Base-by-base conservation (phyloP, 2,113 vertebrate genomes). In the Aplodontia rufa region DNA sequence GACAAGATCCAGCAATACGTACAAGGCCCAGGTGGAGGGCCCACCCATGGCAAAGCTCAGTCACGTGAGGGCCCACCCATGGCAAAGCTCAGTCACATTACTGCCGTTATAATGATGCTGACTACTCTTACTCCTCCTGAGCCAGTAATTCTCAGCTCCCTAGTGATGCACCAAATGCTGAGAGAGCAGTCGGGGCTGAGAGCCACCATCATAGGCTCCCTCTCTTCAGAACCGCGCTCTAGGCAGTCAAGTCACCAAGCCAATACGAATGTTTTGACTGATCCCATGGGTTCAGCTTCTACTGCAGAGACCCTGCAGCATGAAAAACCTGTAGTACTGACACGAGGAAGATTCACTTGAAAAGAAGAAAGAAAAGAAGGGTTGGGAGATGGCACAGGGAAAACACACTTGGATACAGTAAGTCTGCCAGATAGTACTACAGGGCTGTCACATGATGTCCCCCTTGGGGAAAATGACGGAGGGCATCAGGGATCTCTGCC, bases 91-190 rank as follows among this genome's bases (percentile, higher is more conserved):
- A 3, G 75, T 24, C 45, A 28, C 1, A 17, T 62, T n/a, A 45
- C 17, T 37, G 7, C 53, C 20, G 0, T 40, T 64, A 22, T 37
- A 75, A 80, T 13, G 74, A 1, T 4, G 3, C 7, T 19, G 1
- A 2, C 19, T 35, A 22, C 58, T 53, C 20, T 32, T 35, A 16
- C 14, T 78, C 28, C 53, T 53, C 60, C 30, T 30, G 60, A 75
- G 35, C 55, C 30, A 30, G 35, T 17, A 8, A 79, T 40, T 71
- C 82, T n/a, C 32, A 37, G 0, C 13, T 12, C 53, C 51, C 80
- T 24, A 19, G 6, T 3, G 75, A 75, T 6, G 19, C 5, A 9
- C 75, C 0, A n/a, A 37, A 55, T 0, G 1, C 16, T 2, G 30
- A 72, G 42, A 26, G 74, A 10, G 30, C 13, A 30, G 66, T 30